These are phyloP conservation scores for Patella caerulea DNA, from an alignment of 2,888 invertebrate genomes.

Conservation along the genomic window DNA sequence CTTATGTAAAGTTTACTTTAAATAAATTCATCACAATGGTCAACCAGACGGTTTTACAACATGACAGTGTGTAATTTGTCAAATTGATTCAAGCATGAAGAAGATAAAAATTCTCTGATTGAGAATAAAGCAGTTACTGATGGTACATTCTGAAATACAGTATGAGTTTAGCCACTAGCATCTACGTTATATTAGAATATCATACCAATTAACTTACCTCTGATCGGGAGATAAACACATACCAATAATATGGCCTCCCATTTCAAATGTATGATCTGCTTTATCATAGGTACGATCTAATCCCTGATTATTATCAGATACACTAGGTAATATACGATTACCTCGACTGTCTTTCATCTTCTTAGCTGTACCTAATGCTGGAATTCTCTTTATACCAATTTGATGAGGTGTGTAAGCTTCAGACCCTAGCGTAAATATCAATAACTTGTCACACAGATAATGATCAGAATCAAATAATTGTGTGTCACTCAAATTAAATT, in stretches of 20 bases:
- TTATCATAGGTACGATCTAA: conserved; percentile 74
- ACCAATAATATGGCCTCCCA: conserved; percentile 89
- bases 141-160: too few relatives aligned
- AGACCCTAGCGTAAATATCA: conserved; percentile 87
- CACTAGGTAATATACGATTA: conserved; percentile 48
- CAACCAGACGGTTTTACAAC: too few relatives aligned
- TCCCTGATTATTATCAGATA: conserved; percentile 49
- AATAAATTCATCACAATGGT: too few relatives aligned
- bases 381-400: conserved; percentile 80
- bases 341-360: conserved; percentile 26
- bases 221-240: conserved; percentile 89
- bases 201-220: conserved; percentile 72
- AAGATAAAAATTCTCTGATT: too few relatives aligned
- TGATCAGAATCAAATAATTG: background rate
- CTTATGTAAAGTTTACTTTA: too few relatives aligned
- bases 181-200: too few relatives aligned
- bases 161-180: too few relatives aligned
- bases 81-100: too few relatives aligned
- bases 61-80: too few relatives aligned
- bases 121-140: too few relatives aligned
- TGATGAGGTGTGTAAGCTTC: conserved; percentile 89
- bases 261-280: conserved; percentile 85
- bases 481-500: background rate
- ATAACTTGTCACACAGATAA: conserved; percentile 75
- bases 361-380: conserved; percentile 60